Conservation (phyloP, 2,888 invertebrate genomes). For the Leptopilina myrica region DNA sequence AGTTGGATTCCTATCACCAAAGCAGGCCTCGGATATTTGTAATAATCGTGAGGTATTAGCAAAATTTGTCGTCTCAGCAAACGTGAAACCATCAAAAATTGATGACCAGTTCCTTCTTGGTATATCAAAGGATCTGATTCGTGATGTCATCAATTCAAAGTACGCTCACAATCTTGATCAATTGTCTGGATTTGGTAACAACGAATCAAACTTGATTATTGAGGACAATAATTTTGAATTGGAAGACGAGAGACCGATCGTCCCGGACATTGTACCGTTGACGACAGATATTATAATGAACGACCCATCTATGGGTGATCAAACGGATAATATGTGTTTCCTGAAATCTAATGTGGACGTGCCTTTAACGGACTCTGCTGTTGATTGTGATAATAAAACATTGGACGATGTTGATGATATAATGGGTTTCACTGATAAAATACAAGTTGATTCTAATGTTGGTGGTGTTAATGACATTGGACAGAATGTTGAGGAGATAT, state of each 20-base stretch:
- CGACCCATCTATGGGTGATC: slow-evolving; percentile 75
- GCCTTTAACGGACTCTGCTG: slow-evolving; percentile 61
- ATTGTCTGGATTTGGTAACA: slow-evolving; percentile 67
- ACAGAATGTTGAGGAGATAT: slow-evolving; percentile 82
- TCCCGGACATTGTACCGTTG: slow-evolving; percentile 58
- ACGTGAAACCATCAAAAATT: slow-evolving; percentile 74
- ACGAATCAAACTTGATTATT: slow-evolving; percentile 66
- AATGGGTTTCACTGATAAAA: slow-evolving; percentile 63
- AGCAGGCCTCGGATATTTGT: slow-evolving; percentile 74
- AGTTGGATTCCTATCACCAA: slow-evolving; percentile 73
- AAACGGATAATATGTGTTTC: slow-evolving; percentile 75
- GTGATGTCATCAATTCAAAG: slow-evolving; percentile 75
- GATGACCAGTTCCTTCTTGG: slow-evolving; percentile 74
- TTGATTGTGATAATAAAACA: slow-evolving; percentile 60
- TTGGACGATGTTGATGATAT: slow-evolving; percentile 67
- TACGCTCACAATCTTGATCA: slow-evolving; percentile 73
- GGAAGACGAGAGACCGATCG: slow-evolving; percentile 72
- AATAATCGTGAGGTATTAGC: slow-evolving; percentile 74
- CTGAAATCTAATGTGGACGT: slow-evolving; percentile 71
- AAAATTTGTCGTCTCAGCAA: slow-evolving; percentile 74
- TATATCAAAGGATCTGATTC: slow-evolving; percentile 73
- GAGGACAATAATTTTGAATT: slow-evolving; percentile 55
- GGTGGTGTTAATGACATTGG: slow-evolving; percentile 78
- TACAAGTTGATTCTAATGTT: not conserved
- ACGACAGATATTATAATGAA: slow-evolving; percentile 70